Base-by-base conservation (phyloP, 2,888 invertebrate species). In the Mesorhabditis belari region DNA sequence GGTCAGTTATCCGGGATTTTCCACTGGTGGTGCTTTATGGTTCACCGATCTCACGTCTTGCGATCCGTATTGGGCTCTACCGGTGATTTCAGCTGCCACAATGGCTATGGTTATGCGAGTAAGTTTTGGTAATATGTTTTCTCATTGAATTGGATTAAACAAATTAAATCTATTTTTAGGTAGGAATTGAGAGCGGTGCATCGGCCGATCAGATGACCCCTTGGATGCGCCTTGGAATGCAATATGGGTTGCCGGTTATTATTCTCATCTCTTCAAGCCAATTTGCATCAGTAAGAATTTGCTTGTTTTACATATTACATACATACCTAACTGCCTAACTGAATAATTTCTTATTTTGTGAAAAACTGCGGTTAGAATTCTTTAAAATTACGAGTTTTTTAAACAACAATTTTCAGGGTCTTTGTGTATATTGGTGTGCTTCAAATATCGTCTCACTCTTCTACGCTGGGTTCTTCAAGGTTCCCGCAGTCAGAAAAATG, bases 11-110 rank as follows among this genome's bases (percentile, higher is more conserved):
- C 91, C 91, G 50, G 92, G 92, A 80, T 86, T 96, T 86, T 86
- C 87, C 67, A 85, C 87, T 0, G 96, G 96, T 28, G 98, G 98
- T 0, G 71, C 91, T 1, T 87, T 86, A 75, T 98, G 96, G 96
- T 94, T 98, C 81, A 84, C 86, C 3, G 93, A 99, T 85, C 85
- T 98, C 52, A 92, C 94, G 0, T 82, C 91, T 9, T 86, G 89
- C 3, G 98, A 98, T 85, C 94, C 93, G 53, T 90, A 86, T 82
- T 95, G 88, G 79, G 69, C 90, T 17, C 84, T 98, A 60, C 96
- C 96, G 0, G 5, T 92, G 1, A 84, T 92, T 56, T 94, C 94
- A 1, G 88, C 90, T 82, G 83, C 86, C 0, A 92, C 94, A 1
- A 83, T 96, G 77, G 88, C 87, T 81, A 82, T 88, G 0, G 92